Conservation (phyloP, 2,888 invertebrate species). For the Drosophila testacea region DNA sequence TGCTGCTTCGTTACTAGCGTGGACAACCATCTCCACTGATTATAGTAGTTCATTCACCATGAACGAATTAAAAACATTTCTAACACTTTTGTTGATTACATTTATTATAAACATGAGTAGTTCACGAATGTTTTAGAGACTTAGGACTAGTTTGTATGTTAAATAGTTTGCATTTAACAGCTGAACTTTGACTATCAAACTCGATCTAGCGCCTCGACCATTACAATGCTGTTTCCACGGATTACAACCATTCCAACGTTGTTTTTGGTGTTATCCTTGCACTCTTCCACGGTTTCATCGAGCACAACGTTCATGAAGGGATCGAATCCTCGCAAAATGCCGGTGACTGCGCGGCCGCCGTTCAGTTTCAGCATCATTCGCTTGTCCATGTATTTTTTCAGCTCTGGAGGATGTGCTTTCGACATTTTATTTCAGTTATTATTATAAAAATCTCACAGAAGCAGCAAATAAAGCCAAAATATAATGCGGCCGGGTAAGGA, state of each 20-base stretch:
- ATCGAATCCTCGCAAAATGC: conserved; percentile 98
- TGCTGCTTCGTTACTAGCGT: too few relatives aligned
- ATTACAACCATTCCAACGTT: conserved; percentile 99
- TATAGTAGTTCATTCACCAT: too few relatives aligned
- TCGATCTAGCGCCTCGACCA: conserved; percentile 97
- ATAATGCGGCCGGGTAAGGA: too few relatives aligned
- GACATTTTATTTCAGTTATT: conserved; percentile 89
- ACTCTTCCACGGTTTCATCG: conserved; percentile 97
- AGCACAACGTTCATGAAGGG: conserved; percentile 99
- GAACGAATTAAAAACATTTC: too few relatives aligned
- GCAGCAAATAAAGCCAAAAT: too few relatives aligned
- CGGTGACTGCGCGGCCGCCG: conserved; percentile 96
- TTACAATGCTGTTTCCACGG: conserved; percentile 97
- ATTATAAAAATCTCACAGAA: too few relatives aligned
- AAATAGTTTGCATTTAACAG: conserved; percentile 54
- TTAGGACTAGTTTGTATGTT: conserved; percentile 59
- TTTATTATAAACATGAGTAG: conserved; percentile 13
- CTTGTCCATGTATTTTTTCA: conserved; percentile 99
- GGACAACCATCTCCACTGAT: too few relatives aligned
- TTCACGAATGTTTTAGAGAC: conserved; percentile 37
- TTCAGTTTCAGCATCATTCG: conserved; percentile 96
- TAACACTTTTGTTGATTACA: neutral
- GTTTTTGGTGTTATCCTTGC: conserved; percentile 95
- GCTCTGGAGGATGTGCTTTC: conserved; percentile 98
- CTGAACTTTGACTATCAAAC: conserved; percentile 85